Evolutionary conservation across 2,797 vertebrate species (phyloP).

Genomic region (Echeneis naucrates): DNA sequence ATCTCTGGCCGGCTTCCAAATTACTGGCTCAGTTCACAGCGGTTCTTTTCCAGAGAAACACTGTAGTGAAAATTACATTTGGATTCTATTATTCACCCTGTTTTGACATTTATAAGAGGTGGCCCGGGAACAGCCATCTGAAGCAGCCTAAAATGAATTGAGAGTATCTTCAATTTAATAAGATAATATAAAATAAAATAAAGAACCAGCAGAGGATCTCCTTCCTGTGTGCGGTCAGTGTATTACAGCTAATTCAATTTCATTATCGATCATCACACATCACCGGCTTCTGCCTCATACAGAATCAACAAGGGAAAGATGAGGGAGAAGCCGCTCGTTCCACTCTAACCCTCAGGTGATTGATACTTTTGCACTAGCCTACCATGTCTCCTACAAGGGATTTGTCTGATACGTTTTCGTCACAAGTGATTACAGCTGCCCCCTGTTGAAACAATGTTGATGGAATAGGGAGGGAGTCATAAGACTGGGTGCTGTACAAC

Average conservation of each 20-base stretch:
- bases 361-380: too few relatives aligned
- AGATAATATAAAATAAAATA: too few relatives aligned
- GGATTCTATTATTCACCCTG: constrained; percentile 10
- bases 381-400: constrained; percentile 10
- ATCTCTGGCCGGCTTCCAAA: constrained; percentile 1
- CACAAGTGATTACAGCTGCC: background rate
- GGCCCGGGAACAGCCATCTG: constrained; percentile 36
- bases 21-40: constrained; percentile 3
- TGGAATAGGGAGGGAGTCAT: background rate
- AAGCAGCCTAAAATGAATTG: constrained; percentile 35
- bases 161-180: constrained; percentile 47
- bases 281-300: constrained; percentile 11
- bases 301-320: background rate
- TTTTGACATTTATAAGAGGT: constrained; percentile 42
- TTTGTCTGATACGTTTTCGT: constrained; percentile 10
- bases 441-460: background rate
- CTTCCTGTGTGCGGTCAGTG: constrained; percentile 26
- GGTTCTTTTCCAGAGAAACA: constrained; percentile 33
- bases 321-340: constrained; percentile 1
- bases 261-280: constrained; percentile 24
- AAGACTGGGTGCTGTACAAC: background rate
- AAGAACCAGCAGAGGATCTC: constrained; percentile 37
- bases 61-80: constrained; percentile 27
- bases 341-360: background rate
- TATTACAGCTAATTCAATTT: constrained; percentile 29